A percentile compares a stretch with the other conserved stretches of the same genome.
These are phyloP conservation scores for Mamestra configurata DNA, from an alignment of 1,140 invertebrate species.

Conservation along the genomic window DNA sequence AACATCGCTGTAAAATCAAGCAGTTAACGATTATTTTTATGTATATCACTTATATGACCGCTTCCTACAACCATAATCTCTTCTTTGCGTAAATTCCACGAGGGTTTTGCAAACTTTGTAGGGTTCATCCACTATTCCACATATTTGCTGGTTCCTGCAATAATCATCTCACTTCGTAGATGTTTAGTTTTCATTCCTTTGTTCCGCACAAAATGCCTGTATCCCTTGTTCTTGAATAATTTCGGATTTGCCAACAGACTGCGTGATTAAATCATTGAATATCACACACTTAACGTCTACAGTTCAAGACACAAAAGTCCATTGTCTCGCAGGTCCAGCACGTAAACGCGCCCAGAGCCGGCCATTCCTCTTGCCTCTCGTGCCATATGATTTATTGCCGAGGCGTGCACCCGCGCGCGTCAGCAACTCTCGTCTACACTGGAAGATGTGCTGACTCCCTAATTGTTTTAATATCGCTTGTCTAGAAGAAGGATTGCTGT, in stretches of 20 bases:
- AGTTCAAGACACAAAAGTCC: neutral
- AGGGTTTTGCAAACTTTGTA: too few relatives aligned
- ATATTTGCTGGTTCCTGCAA: too few relatives aligned
- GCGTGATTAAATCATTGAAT: neutral
- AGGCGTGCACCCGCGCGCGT: slow-evolving; percentile 24
- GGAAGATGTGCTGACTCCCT: slow-evolving; percentile 24
- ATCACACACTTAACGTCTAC: neutral
- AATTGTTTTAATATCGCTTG: slow-evolving; percentile 27
- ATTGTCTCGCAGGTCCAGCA: neutral
- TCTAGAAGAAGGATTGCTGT: neutral
- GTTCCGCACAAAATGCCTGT: too few relatives aligned
- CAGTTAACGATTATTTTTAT: too few relatives aligned
- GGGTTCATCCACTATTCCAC: too few relatives aligned
- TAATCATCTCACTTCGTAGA: too few relatives aligned
- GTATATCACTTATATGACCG: too few relatives aligned
- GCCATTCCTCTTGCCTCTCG: slow-evolving; percentile 7
- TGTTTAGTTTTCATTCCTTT: too few relatives aligned
- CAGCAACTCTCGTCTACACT: slow-evolving; percentile 53
- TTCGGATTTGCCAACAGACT: neutral
- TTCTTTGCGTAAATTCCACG: too few relatives aligned
- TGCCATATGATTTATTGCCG: slow-evolving; percentile 8
- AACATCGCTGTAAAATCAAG: too few relatives aligned
- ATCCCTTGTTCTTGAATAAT: neutral
- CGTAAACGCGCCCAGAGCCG: neutral
- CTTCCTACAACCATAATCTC: too few relatives aligned